Evolutionary conservation across 2,797 vertebrate genomes (phyloP), one percentile per base, ranked within the genome.

Genomic region (Neosilurus mollespiculum): DNA sequence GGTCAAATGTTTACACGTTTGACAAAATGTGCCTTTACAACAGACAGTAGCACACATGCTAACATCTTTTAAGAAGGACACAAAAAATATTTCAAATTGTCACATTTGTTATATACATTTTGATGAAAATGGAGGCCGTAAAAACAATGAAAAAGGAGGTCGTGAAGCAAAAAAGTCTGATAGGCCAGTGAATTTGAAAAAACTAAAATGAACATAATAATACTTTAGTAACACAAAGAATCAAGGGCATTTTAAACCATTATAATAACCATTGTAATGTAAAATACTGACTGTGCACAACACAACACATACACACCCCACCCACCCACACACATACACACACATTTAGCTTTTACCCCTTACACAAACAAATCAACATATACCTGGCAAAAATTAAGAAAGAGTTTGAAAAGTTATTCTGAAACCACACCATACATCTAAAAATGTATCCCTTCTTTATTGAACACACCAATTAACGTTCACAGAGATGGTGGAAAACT

Each of bases 1-100:
- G 78, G 75, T 87, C 80, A 86, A 87, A 81, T 86, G 72, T 84
- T 80, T 56, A 80, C 73, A 87, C 85, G 56, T 43, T 81, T 66
- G 22, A 80, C 64, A 53, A 77, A 77, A 77, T 59, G 58, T 77
- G 73, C 30, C 8, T 12, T 69, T 72, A 80, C 51, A 78, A 84
- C 67, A 72, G 82, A 84, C 82, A 59, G 26, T 83, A 88, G 72
- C 78, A 84, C 81, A 86, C 83, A 84, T 76, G 81, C 76, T 82
- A 78, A 85, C 69, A 73, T 66, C 18, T 69, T 76, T 62, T 30
- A 14, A 81, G 30, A 80, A 75, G 30, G 61, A 61, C 78, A 67
- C 20, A 76, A 71, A 78, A 37, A 18, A 75, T 43, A 81, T 62
- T 70, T 37, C 54, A 67, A 80, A 56, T 65, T 22, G 26, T 34